A percentile compares a stretch with the other conserved stretches of the same genome.
These are phyloP conservation scores for Diplazon laetatorius DNA, from an alignment of 2,888 invertebrate genomes.

Conservation along the genomic window DNA sequence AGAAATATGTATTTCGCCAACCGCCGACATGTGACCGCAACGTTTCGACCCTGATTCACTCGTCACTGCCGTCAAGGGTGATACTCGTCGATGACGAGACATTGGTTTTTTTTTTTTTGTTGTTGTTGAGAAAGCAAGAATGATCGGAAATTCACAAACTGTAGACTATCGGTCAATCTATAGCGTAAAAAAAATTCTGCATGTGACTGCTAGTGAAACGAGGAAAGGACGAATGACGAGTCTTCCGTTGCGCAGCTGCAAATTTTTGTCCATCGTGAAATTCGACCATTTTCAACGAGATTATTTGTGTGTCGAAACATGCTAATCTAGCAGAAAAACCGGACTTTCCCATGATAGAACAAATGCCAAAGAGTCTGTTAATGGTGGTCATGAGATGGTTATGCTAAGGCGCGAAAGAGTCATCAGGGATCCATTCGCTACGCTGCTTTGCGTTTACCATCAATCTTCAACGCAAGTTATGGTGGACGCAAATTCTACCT, in stretches of 20 bases:
- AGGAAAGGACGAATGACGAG: neutral
- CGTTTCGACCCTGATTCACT: slow-evolving; percentile 46
- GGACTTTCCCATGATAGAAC: slow-evolving; percentile 40
- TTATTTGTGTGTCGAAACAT: slow-evolving; percentile 32
- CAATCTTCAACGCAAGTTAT: too few species aligned
- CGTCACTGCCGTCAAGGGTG: slow-evolving; percentile 51
- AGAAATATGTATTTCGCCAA: slow-evolving; percentile 63
- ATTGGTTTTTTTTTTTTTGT: neutral
- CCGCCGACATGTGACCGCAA: slow-evolving; percentile 71
- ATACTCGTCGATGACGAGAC: slow-evolving; percentile 18
- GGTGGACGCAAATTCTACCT: too few species aligned
- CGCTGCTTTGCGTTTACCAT: too few species aligned
- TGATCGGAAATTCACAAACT: slow-evolving; percentile 2
- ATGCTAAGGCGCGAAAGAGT: neutral
- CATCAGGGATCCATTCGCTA: neutral
- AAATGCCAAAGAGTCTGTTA: slow-evolving; percentile 34
- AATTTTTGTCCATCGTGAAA: too few species aligned
- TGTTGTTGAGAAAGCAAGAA: neutral
- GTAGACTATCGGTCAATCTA: neutral
- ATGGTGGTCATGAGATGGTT: slow-evolving; percentile 10
- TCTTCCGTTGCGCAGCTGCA: neutral
- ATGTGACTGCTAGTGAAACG: neutral
- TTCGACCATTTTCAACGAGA: too few species aligned
- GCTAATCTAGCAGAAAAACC: slow-evolving; percentile 44
- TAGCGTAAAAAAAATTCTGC: neutral